These are phyloP conservation scores for crab-eating macaque (Macaca fascicularis) DNA, from an alignment of 2,113 vertebrate genomes.

Conservation along the genomic window T2T-MFA8v1.1 NC_088395.1:24122501-24123000, in stretches of 20 bases:
- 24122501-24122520: conserved; percentile 21
- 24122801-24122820: background rate
- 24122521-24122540: background rate
- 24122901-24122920: conserved; percentile 28
- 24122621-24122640: background rate
- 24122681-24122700: conserved; percentile 12
- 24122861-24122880: background rate
- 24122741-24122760: background rate
- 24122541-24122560: conserved; percentile 18
- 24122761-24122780: background rate
- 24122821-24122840: background rate
- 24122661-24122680: background rate
- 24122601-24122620: background rate
- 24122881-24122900: background rate
- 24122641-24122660: conserved; percentile 4
- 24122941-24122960: background rate
- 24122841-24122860: conserved; percentile 19
- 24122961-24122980: background rate
- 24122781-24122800: background rate
- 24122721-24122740: background rate
- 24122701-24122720: conserved; percentile 18
- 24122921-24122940: conserved; percentile 31
- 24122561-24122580: conserved; percentile 4
- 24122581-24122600: background rate
- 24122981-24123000: conserved; percentile 27